Conservation (phyloP, 1,140 invertebrate species). For the Oryctes rhinoceros region DNA sequence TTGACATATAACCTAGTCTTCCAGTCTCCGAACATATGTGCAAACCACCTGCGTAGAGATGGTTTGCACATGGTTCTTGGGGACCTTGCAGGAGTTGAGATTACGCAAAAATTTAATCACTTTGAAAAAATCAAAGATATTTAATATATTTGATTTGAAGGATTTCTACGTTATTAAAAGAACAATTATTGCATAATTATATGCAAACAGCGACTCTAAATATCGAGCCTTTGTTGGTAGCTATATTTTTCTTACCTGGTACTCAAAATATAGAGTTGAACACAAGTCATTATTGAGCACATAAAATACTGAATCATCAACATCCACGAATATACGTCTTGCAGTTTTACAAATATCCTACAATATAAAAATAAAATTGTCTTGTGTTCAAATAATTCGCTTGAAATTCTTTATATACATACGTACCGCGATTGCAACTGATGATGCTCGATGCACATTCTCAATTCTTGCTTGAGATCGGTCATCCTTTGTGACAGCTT, state of each 20-base stretch:
- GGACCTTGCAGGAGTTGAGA: too few relatives aligned
- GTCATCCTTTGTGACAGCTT: not conserved
- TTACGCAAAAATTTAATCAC: too few relatives aligned
- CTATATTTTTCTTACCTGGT: not conserved
- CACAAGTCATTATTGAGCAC: not conserved
- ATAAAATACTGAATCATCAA: not conserved
- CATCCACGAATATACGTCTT: not conserved
- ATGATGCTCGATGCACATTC: not conserved
- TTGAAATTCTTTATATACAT: not conserved
- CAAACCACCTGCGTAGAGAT: too few relatives aligned
- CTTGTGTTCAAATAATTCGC: not conserved
- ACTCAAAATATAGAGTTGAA: not conserved
- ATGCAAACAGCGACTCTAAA: too few relatives aligned
- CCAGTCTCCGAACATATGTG: too few relatives aligned
- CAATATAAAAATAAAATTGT: not conserved
- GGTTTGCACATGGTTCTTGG: too few relatives aligned
- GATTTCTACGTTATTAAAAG: too few relatives aligned
- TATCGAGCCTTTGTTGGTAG: too few relatives aligned
- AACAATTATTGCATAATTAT: too few relatives aligned
- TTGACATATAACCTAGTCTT: too few relatives aligned
- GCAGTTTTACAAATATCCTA: not conserved
- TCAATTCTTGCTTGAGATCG: not conserved
- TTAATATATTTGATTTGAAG: too few relatives aligned
- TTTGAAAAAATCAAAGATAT: too few relatives aligned
- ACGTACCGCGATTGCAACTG: not conserved